Evolutionary conservation across 2,113 vertebrate species (phyloP).

Genomic region (Tupaia chinensis): DNA sequence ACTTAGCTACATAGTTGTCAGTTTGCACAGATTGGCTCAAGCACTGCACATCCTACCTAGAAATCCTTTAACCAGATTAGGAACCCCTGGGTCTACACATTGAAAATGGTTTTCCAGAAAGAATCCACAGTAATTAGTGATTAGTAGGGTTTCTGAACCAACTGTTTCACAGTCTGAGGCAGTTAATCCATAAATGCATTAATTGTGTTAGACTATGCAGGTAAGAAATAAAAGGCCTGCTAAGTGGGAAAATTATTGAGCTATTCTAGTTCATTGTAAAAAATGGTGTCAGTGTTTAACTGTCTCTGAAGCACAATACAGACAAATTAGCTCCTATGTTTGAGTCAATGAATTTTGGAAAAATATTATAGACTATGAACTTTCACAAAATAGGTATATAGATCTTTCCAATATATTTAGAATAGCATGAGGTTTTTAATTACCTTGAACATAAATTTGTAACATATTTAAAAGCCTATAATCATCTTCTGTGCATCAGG

Average conservation of each 20-base stretch:
- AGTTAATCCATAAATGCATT: conserved; percentile 79
- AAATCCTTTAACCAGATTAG: conserved; percentile 79
- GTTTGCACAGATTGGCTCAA: conserved; percentile 56
- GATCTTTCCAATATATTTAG: conserved; percentile 29
- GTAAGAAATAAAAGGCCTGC: conserved; percentile 72
- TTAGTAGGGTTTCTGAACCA: conserved; percentile 72
- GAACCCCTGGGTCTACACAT: conserved; percentile 67
- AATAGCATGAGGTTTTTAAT: conserved; percentile 56
- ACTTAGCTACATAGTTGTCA: conserved; percentile 27
- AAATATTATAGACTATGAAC: conserved; percentile 35
- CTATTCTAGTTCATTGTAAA: conserved; percentile 50
- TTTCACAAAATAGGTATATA: conserved; percentile 18
- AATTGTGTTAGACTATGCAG: conserved; percentile 73
- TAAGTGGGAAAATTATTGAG: conserved; percentile 69
- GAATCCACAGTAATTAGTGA: conserved; percentile 77
- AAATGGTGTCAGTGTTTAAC: conserved; percentile 42
- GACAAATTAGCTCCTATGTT: conserved; percentile 47
- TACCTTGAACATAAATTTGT: conserved; percentile 61
- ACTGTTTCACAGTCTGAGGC: conserved; percentile 71
- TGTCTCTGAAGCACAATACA: conserved; percentile 46
- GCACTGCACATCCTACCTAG: conserved; percentile 35
- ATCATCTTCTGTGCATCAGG: conserved; percentile 21
- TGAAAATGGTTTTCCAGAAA: conserved; percentile 79
- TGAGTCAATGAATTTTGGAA: conserved; percentile 46
- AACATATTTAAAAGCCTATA: conserved; percentile 29